phyloP scores from a whole-genome alignment of 1,140 invertebrate species.

The Drosophila subpulchrella region DNA sequence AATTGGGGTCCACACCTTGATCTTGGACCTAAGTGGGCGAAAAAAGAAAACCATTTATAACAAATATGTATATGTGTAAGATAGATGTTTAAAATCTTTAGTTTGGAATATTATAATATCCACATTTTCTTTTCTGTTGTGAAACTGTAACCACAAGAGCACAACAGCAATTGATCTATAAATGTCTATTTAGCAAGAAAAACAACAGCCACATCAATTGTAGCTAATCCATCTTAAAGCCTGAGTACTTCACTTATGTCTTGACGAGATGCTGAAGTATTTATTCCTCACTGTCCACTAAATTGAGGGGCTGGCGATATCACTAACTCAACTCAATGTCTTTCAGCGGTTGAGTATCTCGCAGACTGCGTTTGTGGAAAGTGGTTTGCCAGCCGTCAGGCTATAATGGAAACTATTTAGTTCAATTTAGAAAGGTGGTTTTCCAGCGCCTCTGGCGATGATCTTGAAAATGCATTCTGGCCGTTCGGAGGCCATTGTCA shows the following conservation, averaged over 20 bases:
- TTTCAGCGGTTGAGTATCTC: conserved; percentile 11
- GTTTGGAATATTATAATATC: too few species aligned
- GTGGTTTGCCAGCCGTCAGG: conserved; percentile 41
- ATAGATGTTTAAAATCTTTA: too few species aligned
- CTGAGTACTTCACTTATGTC: conserved; percentile 3
- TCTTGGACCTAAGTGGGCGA: conserved; percentile 88
- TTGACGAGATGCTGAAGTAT: conserved; percentile 11
- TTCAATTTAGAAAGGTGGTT: conserved; percentile 83
- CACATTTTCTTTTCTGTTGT: too few species aligned
- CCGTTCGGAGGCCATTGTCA: conserved; percentile 6
- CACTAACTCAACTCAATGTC: conserved; percentile 8
- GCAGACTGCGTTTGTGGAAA: conserved; percentile 52
- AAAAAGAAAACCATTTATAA: not conserved
- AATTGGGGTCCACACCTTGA: conserved; percentile 92
- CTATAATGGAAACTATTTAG: conserved; percentile 73
- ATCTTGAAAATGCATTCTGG: conserved; percentile 43
- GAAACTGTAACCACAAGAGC: not conserved
- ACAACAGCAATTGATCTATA: not conserved
- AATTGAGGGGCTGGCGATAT: not conserved
- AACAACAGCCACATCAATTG: not conserved
- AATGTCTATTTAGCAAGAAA: conserved; percentile 4
- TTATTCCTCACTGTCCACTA: conserved; percentile 13
- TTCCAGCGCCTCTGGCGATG: conserved; percentile 44
- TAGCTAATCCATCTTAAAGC: conserved; percentile 8
- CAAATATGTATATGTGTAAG: too few species aligned